Base-by-base conservation (phyloP, 1,140 invertebrate species). In the Trissolcus basalis region DNA sequence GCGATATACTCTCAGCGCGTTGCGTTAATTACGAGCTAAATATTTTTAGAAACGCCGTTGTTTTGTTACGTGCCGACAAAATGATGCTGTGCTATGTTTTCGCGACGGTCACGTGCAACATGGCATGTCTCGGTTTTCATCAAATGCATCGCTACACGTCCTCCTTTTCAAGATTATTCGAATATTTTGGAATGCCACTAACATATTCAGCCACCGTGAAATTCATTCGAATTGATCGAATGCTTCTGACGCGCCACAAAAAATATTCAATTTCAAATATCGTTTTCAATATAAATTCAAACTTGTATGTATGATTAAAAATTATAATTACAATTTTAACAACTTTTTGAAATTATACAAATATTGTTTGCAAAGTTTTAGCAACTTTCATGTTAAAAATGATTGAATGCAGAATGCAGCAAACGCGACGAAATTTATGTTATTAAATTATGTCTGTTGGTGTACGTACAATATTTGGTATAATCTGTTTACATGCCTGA, bases 401-500 rank as follows among this genome's bases (percentile, higher is more conserved):
- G n/a, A 39, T 11, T 39, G 9, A 39, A 39, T 1, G n/a, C 36
- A 39, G 9, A 9, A 39, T 35, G 33, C 5, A 10, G 9, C 2
- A 39, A 11, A n/a, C 9, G 9, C n/a, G 36, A 5, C 9, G 13
- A 35, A n/a, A 39, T 41, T 41, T 41, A 16, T 13, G 15, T 19
- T 54, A 13, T 41, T 19, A 54, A 7, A 41, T 54, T 32, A 16
- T 13, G 45, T 51, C 45, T 50, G 58, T 44, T 50, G 43, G 47
- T 41, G 43, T 56, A 56, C 32, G 53, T 19, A 43, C 63, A 65
- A 50, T 65, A 65, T 65, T 64, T 44, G 69, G 54, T 53, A 36
- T 56, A 63, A 72, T 59, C 69, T 48, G 60, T 73, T 72, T 72
- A 60, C 61, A 65, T 55, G 54, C 53, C 60, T 72, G 60, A 72